phyloP scores from a whole-genome alignment of 2,888 invertebrate species.

The Rugalucina vietnamica region DNA sequence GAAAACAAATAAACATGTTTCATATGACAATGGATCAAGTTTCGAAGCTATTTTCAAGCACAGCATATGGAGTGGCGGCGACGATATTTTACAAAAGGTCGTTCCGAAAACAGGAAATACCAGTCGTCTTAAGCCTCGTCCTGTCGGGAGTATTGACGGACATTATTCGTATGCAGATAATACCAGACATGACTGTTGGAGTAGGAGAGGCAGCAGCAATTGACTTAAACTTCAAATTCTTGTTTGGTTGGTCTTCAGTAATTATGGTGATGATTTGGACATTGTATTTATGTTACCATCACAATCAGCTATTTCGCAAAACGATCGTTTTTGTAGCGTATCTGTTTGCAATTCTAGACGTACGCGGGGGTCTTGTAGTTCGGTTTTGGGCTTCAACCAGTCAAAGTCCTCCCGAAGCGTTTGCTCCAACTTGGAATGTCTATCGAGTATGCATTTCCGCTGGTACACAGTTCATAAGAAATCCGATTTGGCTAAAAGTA shows the following conservation, averaged over 20 bases:
- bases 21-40: too few relatives aligned
- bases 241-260: neutral
- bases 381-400: too few relatives aligned
- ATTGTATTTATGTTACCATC: too few relatives aligned
- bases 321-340: constrained; percentile 30
- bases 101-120: constrained; percentile 23
- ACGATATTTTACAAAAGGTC: constrained; percentile 52
- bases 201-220: neutral
- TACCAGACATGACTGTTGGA: neutral
- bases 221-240: neutral
- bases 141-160: constrained; percentile 21
- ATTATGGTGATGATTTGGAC: neutral
- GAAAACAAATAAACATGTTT: too few relatives aligned
- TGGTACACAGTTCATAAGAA: constrained; percentile 53
- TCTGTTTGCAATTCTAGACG: constrained; percentile 31
- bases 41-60: too few relatives aligned
- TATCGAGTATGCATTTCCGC: constrained; percentile 33
- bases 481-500: constrained; percentile 50
- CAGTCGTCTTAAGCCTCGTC: constrained; percentile 10
- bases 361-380: neutral
- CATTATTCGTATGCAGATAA: too few relatives aligned
- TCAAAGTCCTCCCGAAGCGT: neutral
- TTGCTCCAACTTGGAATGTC: constrained; percentile 1
- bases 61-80: too few relatives aligned
- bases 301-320: constrained; percentile 13